Percentiles rank a stretch among this genome's conserved stretches.
phyloP scores from a whole-genome alignment of 2,888 invertebrate species.

The Amphimallon solstitiale region DNA sequence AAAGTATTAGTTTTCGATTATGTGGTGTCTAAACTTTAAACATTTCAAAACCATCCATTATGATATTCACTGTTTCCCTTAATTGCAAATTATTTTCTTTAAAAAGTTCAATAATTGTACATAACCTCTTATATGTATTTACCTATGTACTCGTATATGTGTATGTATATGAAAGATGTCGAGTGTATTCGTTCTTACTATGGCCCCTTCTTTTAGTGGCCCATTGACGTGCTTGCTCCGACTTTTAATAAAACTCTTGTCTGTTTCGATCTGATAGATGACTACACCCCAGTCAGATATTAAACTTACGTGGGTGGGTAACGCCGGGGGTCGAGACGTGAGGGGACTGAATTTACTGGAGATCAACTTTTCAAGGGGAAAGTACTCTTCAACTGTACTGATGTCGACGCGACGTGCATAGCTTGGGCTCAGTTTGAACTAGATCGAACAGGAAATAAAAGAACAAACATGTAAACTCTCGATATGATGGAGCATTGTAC shows the following conservation, averaged over 20 bases:
- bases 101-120: neutral
- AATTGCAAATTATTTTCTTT: neutral
- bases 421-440: slow-evolving; percentile 37
- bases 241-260: slow-evolving; percentile 69
- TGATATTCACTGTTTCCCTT: no score
- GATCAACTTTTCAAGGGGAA: slow-evolving; percentile 56
- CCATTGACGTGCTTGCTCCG: slow-evolving; percentile 64
- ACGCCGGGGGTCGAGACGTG: slow-evolving; percentile 42
- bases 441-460: slow-evolving; percentile 38
- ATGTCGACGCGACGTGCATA: slow-evolving; percentile 42
- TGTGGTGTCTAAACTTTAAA: no score
- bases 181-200: slow-evolving; percentile 31
- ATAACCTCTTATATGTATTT: neutral
- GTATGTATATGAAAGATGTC: slow-evolving; percentile 19
- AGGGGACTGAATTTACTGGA: slow-evolving; percentile 51
- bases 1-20: no score
- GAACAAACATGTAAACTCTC: slow-evolving; percentile 31
- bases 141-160: slow-evolving; percentile 19
- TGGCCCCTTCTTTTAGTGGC: slow-evolving; percentile 43
- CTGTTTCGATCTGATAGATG: slow-evolving; percentile 68
- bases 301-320: slow-evolving; percentile 57
- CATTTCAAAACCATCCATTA: no score
- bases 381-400: slow-evolving; percentile 50
- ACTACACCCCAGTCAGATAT: slow-evolving; percentile 67
- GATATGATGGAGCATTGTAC: neutral